Percentiles rank a stretch among this genome's conserved stretches.
Conservation (phyloP, 2,797 vertebrate species). For the Triplophysa bombifrons region DNA sequence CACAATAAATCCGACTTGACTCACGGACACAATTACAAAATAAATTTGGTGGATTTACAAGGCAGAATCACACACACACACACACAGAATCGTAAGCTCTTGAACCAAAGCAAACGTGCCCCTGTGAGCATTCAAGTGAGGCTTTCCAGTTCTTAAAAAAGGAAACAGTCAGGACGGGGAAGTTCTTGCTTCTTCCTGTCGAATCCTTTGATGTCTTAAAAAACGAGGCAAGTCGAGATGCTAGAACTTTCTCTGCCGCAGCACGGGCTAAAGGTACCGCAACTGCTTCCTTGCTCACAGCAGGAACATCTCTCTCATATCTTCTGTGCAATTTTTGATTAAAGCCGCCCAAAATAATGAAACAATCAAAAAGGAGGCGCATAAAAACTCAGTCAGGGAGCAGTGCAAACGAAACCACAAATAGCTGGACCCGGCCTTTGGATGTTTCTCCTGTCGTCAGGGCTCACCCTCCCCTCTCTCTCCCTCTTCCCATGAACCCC, state of each 20-base stretch:
- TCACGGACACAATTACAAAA: background rate
- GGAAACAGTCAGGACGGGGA: conserved; percentile 19
- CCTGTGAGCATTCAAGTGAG: conserved; percentile 33
- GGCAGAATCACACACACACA: conserved; percentile 2
- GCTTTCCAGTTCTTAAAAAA: conserved; percentile 11
- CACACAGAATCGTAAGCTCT: background rate
- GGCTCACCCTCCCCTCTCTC: conserved; percentile 5
- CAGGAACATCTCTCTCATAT: conserved; percentile 36
- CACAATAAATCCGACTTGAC: conserved; percentile 44
- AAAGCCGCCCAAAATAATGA: conserved; percentile 37
- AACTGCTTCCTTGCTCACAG: conserved; percentile 25
- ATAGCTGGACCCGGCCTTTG: conserved; percentile 4
- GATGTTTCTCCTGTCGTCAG: conserved; percentile 10
- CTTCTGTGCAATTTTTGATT: conserved; percentile 38
- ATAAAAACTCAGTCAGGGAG: conserved; percentile 51
- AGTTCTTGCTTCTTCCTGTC: conserved; percentile 24
- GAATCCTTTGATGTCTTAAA: conserved; percentile 37
- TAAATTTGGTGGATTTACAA: conserved; percentile 42
- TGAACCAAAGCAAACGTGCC: conserved; percentile 41
- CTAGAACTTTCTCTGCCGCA: conserved; percentile 20
- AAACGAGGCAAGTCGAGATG: conserved; percentile 19
- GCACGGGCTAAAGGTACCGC: background rate
- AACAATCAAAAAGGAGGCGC: conserved; percentile 26
- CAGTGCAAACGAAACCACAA: conserved; percentile 51
- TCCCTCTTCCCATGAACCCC: background rate